phyloP scores from a whole-genome alignment of 2,888 invertebrate species.

The Encarsia formosa region DNA sequence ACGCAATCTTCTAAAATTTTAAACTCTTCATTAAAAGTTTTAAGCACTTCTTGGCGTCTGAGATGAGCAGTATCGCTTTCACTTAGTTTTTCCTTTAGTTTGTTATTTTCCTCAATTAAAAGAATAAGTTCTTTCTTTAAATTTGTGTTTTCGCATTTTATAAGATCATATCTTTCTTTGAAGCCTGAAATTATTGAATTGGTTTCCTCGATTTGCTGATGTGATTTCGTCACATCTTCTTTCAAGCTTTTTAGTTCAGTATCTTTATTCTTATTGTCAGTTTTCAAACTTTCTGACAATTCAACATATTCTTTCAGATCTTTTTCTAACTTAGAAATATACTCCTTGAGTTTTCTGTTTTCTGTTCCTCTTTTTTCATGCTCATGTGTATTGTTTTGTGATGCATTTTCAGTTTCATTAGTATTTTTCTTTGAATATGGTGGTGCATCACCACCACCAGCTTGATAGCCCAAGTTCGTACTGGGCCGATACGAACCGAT shows the following conservation, averaged over 20 bases:
- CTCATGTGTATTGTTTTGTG: not conserved
- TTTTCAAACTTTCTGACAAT: not conserved
- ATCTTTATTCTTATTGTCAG: slow-evolving; percentile 9
- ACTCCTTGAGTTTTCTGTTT: slow-evolving; percentile 5
- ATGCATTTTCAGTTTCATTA: not conserved
- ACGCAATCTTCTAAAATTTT: slow-evolving; percentile 12
- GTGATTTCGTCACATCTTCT: not conserved
- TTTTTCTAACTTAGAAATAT: not conserved
- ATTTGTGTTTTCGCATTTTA: slow-evolving; percentile 17
- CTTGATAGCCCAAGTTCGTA: not conserved
- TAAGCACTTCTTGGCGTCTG: not conserved
- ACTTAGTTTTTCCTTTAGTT: slow-evolving; percentile 4
- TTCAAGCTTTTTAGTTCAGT: not conserved
- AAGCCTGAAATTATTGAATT: slow-evolving; percentile 3
- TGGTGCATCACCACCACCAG: not conserved
- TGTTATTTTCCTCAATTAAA: slow-evolving; percentile 6
- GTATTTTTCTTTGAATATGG: not conserved
- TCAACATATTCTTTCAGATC: not conserved
- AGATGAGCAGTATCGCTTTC: not conserved
- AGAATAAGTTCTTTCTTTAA: slow-evolving; percentile 5
- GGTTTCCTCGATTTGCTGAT: not conserved
- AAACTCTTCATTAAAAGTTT: slow-evolving; percentile 10
- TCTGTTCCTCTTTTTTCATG: slow-evolving; percentile 6
- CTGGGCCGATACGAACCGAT: no score
- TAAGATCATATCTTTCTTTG: slow-evolving; percentile 2